Percentiles rank a stretch among this genome's conserved stretches.
phyloP scores from a whole-genome alignment of 35 echinoderm and acorn worm species.

The Eucidaris tribuloides region DNA sequence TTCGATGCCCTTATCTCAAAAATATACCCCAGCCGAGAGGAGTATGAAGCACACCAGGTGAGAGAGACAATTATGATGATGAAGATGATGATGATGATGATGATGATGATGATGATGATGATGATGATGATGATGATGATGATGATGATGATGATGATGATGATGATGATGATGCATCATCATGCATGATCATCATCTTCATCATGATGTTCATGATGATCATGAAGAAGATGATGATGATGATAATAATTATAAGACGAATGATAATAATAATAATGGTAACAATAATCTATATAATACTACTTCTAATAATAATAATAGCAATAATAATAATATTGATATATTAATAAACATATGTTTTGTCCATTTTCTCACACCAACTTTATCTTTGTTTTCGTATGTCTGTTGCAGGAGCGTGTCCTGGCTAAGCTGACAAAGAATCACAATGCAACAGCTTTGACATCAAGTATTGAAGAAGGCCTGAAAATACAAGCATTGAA shows the following conservation, averaged over 20 bases:
- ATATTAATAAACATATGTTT: background rate
- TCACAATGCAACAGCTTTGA: conserved; percentile 75
- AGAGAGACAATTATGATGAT: background rate
- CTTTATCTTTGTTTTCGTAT: background rate
- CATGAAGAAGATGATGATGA: background rate
- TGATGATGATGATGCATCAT: too few relatives aligned
- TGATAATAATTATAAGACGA: background rate
- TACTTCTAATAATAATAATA: background rate
- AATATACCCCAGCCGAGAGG: conserved; percentile 99
- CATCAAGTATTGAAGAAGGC: conserved; percentile 89
- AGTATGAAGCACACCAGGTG: conserved; percentile 99
- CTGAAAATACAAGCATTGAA: conserved; percentile 92
- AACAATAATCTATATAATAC: background rate
- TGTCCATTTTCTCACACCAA: background rate
- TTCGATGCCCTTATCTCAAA: conserved; percentile 97
- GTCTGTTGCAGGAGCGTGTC: conserved; percentile 67
- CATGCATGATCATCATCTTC: too few relatives aligned
- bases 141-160: background rate
- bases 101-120: background rate
- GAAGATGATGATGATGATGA: too few relatives aligned
- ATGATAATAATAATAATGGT: background rate
- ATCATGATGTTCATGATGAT: too few relatives aligned
- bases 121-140: background rate
- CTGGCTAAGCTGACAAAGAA: conserved; percentile 85
- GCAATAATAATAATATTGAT: background rate